Percentiles rank a stretch among this genome's conserved stretches.
Conservation (phyloP, 1,140 invertebrate species). For the Drosophila bipectinata region DNA sequence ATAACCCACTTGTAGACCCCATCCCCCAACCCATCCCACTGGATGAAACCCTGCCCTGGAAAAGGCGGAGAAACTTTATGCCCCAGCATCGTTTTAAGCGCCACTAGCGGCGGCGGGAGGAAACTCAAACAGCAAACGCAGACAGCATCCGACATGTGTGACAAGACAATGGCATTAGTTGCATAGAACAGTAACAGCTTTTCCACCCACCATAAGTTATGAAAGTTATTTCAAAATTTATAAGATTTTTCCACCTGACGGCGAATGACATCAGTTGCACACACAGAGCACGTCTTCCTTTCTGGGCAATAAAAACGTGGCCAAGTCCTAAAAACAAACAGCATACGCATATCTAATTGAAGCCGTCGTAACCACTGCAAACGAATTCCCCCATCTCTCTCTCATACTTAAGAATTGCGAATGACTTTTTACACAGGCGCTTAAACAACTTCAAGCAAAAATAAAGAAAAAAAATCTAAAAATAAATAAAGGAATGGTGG, state of each 20-base stretch:
- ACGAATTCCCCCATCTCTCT: conserved; percentile 4
- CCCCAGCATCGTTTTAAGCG: conserved; percentile 23
- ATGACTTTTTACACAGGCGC: conserved; percentile 56
- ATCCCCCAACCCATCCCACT: background rate
- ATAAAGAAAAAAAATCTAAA: conserved; percentile 10
- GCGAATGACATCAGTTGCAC: conserved; percentile 43
- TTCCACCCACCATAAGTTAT: conserved; percentile 61
- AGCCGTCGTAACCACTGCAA: conserved; percentile 37
- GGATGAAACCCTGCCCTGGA: conserved; percentile 2
- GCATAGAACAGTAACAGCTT: conserved; percentile 21
- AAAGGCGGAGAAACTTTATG: conserved; percentile 20
- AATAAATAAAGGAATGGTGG: conserved; percentile 16
- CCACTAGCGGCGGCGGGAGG: background rate
- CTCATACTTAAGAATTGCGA: background rate
- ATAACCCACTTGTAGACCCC: conserved; percentile 5
- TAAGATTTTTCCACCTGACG: conserved; percentile 53
- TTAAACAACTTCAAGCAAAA: conserved; percentile 42
- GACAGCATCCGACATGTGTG: conserved; percentile 41
- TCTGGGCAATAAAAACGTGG: conserved; percentile 69
- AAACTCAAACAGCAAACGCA: conserved; percentile 38
- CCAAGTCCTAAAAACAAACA: conserved; percentile 61
- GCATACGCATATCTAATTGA: conserved; percentile 76
- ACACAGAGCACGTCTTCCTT: conserved; percentile 63
- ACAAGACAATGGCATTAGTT: conserved; percentile 57
- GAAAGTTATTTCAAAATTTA: conserved; percentile 78